Base-by-base conservation (phyloP, 2,113 vertebrate species). In the Apeltes quadracus region DNA sequence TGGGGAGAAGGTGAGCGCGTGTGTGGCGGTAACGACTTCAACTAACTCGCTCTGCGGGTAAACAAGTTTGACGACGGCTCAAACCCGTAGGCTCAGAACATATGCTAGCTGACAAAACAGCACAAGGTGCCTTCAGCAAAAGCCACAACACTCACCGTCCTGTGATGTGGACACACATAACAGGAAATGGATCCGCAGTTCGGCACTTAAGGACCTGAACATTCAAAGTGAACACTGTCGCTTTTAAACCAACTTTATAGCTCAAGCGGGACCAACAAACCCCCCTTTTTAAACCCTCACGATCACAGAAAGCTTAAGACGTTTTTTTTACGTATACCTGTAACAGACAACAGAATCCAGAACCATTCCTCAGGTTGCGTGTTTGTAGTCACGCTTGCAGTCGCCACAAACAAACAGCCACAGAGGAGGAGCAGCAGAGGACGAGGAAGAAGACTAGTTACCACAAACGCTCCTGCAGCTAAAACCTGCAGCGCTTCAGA, bases 91-190 rank as follows among this genome's bases (percentile, higher is more conserved):
- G 66, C 61, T 79, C 67, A 67, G 29, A 29, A 62, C 43, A 79
- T 64, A 78, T 39, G 70, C 75, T 62, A 62, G 36, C 62, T 36
- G 68, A 61, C 61, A 80, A 79, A n/a, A 75, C 54, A 56, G 69
- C 75, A 68, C 23, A 46, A 75, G 74, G 8, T 15, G 77, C 76
- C 77, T 69, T 0, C 5, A 86, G 78, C 59, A 61, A 71, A 82
- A 85, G 59, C 72, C 83, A 70, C 63, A 74, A 70, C 66, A 64
- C 18, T 61, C 58, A 61, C 61, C n/a, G n/a, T n/a, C n/a, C n/a
- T n/a, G n/a, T n/a, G n/a, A n/a, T n/a, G n/a, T n/a, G n/a, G n/a
- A n/a, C n/a, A n/a, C n/a, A n/a, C n/a, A n/a, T n/a, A n/a, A n/a
- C n/a, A n/a, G n/a, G n/a, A n/a, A n/a, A n/a, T n/a, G n/a, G n/a